Evolutionary conservation across 1,140 invertebrate species (phyloP), one percentile per base, ranked within the genome.

Genomic region (Halotydeus destructor): DNA sequence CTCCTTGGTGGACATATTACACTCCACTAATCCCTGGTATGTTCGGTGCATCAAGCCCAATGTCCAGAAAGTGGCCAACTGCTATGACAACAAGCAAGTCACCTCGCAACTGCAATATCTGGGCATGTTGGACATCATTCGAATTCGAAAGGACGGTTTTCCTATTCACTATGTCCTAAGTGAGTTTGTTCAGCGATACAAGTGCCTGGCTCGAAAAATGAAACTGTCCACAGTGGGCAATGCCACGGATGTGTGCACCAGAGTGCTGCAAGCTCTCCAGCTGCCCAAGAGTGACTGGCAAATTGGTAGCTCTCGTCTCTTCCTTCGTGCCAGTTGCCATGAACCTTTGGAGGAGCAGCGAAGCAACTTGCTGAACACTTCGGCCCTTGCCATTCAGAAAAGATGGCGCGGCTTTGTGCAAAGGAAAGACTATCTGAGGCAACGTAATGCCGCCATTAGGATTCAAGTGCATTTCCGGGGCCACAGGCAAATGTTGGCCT

Each of bases 21-120:
- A 86, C 57, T 75, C 71, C 12, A 89, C 85, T 4, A 86, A 82
- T 38, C 82, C 85, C 6, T 94, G 85, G 86, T 82, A 93, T 64
- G 84, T 88, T 1, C 68, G 86, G 5, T 94, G 88, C 56, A 88
- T 94, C 48, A 94, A 94, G 57, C 85, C 88, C 1, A 94, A 94
- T 54, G 71, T 76, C 55, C 66, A 75, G 49, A 94, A 94, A 60
- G 62, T 70, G n/a, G 66, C 83, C 0, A 72, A 84, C 52, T 69
- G 74, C 48, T 94, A 82, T 57, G 74, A 81, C 57, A 73, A 78
- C 28, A 67, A 71, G 36, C 66, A 91, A 39, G 85, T 93, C 2
- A 61, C 86, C 28, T 80, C 84, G 52, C 88, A 94, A 62, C 64
- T 93, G 5, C 74, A 75, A 49, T 94, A 93, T 62, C 69, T 93